Percentiles rank a stretch among this genome's conserved stretches.
phyloP scores from a whole-genome alignment of 2,888 invertebrate genomes.

The Polyommatus iphigenia region DNA sequence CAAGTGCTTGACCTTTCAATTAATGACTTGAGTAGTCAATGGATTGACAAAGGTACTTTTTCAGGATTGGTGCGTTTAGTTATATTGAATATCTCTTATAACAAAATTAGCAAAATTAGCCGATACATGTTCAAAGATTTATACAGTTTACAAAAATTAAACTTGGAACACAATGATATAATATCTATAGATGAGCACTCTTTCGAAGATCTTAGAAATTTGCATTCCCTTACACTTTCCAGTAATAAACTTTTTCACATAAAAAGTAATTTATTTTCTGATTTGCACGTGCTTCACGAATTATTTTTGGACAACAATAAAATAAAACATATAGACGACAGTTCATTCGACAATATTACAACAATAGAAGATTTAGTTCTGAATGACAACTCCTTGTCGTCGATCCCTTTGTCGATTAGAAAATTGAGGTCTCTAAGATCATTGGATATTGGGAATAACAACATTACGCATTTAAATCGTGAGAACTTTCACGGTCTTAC shows the following conservation, averaged over 20 bases:
- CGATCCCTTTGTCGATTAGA: constrained; percentile 84
- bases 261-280: constrained; percentile 84
- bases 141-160: constrained; percentile 87
- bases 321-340: constrained; percentile 83
- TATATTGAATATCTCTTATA: constrained; percentile 86
- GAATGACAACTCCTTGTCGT: constrained; percentile 85
- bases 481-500: constrained; percentile 87
- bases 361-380: constrained; percentile 87
- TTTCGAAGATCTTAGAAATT: constrained; percentile 86
- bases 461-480: constrained; percentile 85
- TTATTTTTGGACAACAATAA: constrained; percentile 87
- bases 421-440: constrained; percentile 85
- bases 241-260: constrained; percentile 85
- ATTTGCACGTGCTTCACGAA: constrained; percentile 86
- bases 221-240: constrained; percentile 87
- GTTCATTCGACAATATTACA: constrained; percentile 88
- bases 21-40: constrained; percentile 86
- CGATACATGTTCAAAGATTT: constrained; percentile 86
- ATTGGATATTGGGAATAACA: constrained; percentile 90
- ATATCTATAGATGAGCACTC: constrained; percentile 85
- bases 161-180: constrained; percentile 86
- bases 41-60: constrained; percentile 88
- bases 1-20: constrained; percentile 85
- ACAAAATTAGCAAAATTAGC: constrained; percentile 84
- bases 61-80: constrained; percentile 86